These are phyloP conservation scores for Semaprochilodus insignis DNA, from an alignment of 2,797 vertebrate genomes.

Conservation along the genomic window DNA sequence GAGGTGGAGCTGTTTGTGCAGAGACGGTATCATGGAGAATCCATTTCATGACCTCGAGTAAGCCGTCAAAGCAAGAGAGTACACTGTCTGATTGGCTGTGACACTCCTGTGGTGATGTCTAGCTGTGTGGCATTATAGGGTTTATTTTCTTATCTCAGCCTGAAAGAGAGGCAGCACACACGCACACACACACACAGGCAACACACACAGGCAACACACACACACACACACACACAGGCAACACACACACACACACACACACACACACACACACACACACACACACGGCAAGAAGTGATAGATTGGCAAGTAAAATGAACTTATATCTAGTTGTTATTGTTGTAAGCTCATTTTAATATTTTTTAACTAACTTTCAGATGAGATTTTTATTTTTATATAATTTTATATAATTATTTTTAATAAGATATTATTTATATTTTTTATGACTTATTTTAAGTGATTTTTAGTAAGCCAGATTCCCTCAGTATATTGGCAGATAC, in stretches of 20 bases:
- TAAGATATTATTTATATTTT: no score
- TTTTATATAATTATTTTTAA: no score
- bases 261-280: neutral
- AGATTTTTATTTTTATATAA: no score
- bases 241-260: no score
- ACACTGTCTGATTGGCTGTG: conserved; percentile 48
- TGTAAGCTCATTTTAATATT: no score
- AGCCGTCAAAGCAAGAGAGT: conserved; percentile 32
- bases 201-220: neutral
- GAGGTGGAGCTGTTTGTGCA: neutral
- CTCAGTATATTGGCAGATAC: no score
- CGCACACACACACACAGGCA: conserved; percentile 19
- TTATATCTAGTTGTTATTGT: no score
- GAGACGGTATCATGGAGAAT: conserved; percentile 39
- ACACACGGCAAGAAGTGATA: no score
- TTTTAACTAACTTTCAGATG: no score
- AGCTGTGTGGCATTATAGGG: conserved; percentile 47
- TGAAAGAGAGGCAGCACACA: conserved; percentile 25
- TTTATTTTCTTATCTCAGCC: conserved; percentile 52
- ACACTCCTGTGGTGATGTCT: conserved; percentile 46
- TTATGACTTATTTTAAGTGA: no score
- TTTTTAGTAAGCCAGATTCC: no score
- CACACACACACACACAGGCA: neutral
- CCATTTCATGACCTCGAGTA: conserved; percentile 43
- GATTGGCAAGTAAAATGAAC: no score